Evolutionary conservation across 2,113 vertebrate genomes (phyloP), one percentile per base, ranked within the genome.

Genomic region (Thomomys bottae): DNA sequence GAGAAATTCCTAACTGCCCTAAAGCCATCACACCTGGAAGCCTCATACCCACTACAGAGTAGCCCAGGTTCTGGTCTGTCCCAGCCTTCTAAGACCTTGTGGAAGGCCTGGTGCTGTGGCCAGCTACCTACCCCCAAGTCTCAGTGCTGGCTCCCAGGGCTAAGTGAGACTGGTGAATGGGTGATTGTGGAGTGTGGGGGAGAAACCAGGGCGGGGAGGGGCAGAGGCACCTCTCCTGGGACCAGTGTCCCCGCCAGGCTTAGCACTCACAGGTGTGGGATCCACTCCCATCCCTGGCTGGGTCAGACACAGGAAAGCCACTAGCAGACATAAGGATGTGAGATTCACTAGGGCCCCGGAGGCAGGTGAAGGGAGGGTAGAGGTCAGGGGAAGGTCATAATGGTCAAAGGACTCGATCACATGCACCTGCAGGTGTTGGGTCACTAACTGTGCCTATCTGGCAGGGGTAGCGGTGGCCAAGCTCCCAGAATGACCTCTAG

Each of bases 41-140:
- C 15, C 12, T 54, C 15, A 3, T 0, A 2, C 9, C 10, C 34
- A 2, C 34, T 30, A 12, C 8, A 1, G 11, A 11, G 18, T 38
- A 38, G 30, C 70, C n/a, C 71, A n/a, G 10, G 57, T n/a, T 36
- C 30, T 12, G 18, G 45, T 49, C 4, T 49, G 21, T n/a, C 9
- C n/a, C 20, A 34, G 38, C 26, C 26, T 42, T 28, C 80, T n/a
- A 7, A 59, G 28, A 54, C 9, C 32, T 40, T 34, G 1, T 0
- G 1, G 57, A 45, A 54, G 67, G 7, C 21, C 75, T 40, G 18
- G 54, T 7, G n/a, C 57, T 64, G 2, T 4, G 4, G 5, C 0
- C 1, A 8, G 14, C 45, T 9, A 6, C 11, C 3, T 0, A 7
- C 40, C 68, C 45, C 7, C n/a, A n/a, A n/a, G 36, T 36, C 68